These are phyloP conservation scores for Karalla daura DNA, from an alignment of 2,797 vertebrate genomes.

Conservation along the genomic window DNA sequence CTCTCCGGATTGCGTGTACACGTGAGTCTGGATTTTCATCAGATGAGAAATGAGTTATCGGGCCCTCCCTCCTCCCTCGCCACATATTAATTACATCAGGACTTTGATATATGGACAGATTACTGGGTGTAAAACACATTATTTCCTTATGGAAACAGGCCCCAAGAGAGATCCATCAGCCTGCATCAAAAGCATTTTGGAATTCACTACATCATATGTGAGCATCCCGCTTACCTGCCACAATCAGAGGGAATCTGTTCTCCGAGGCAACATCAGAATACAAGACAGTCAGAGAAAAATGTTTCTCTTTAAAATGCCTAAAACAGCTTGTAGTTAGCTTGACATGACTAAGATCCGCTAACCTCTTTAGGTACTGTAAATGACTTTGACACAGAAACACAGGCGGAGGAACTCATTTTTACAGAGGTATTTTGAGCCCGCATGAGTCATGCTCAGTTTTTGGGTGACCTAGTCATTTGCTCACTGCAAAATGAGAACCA, in stretches of 20 bases:
- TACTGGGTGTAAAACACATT: slow-evolving; percentile 74
- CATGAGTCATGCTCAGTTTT: background rate
- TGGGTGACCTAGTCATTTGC: background rate
- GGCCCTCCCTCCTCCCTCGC: slow-evolving; percentile 3
- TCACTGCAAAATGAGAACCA: background rate
- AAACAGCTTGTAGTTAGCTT: background rate
- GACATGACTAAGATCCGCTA: background rate
- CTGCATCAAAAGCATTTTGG: slow-evolving; percentile 48
- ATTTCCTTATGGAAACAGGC: slow-evolving; percentile 72
- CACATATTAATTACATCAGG: slow-evolving; percentile 76
- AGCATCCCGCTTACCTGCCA: slow-evolving; percentile 25
- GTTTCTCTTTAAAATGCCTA: background rate
- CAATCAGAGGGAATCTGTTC: background rate
- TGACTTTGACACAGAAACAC: background rate
- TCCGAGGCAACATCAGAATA: background rate
- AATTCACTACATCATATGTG: slow-evolving; percentile 56
- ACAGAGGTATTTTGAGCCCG: background rate
- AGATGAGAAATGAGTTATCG: slow-evolving; percentile 59
- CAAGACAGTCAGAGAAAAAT: background rate
- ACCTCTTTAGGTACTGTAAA: background rate
- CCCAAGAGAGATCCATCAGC: slow-evolving; percentile 71
- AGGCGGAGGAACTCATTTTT: background rate
- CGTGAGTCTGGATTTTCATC: slow-evolving; percentile 31
- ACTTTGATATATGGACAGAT: slow-evolving; percentile 80
- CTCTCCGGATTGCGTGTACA: slow-evolving; percentile 3